A percentile compares a stretch with the other conserved stretches of the same genome.
Evolutionary conservation across 2,888 invertebrate species (phyloP).

Genomic region (Smittia sp.): DNA sequence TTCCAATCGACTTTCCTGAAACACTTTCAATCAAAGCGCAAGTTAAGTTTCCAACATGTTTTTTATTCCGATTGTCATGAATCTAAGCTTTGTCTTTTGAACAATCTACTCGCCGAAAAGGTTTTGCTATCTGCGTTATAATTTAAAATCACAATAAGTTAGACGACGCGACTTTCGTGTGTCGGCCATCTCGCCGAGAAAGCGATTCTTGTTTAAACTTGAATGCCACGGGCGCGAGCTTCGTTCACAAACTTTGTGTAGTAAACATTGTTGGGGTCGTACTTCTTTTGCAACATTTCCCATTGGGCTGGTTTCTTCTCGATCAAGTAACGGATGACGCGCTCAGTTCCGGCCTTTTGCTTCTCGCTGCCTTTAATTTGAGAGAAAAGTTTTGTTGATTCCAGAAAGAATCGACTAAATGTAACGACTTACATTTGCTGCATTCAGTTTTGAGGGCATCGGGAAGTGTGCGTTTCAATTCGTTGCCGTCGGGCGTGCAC

Average conservation of each 20-base stretch:
- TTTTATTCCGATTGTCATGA: neutral
- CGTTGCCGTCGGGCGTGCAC: slow-evolving; percentile 67
- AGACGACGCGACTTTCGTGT: neutral
- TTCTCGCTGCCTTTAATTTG: slow-evolving; percentile 50
- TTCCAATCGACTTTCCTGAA: neutral
- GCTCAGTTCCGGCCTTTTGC: slow-evolving; percentile 63
- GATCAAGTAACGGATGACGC: slow-evolving; percentile 64
- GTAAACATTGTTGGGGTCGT: slow-evolving; percentile 66
- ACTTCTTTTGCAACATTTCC: slow-evolving; percentile 64
- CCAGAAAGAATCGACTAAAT: neutral
- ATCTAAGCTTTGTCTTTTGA: neutral
- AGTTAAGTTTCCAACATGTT: slow-evolving; percentile 3
- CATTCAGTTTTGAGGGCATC: slow-evolving; percentile 70
- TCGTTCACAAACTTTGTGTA: slow-evolving; percentile 63
- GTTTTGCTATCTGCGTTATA: neutral
- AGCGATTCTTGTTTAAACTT: slow-evolving; percentile 26
- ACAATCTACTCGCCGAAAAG: neutral
- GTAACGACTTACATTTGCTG: slow-evolving; percentile 57
- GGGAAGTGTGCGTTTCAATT: slow-evolving; percentile 68
- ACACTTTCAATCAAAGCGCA: slow-evolving; percentile 1
- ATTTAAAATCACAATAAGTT: slow-evolving; percentile 29
- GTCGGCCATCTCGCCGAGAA: neutral
- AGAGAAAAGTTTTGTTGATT: neutral
- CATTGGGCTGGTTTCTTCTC: slow-evolving; percentile 64
- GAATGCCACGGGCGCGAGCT: slow-evolving; percentile 57